Evolutionary conservation across 2,797 vertebrate genomes (phyloP).

Genomic region (Picus viridis): DNA sequence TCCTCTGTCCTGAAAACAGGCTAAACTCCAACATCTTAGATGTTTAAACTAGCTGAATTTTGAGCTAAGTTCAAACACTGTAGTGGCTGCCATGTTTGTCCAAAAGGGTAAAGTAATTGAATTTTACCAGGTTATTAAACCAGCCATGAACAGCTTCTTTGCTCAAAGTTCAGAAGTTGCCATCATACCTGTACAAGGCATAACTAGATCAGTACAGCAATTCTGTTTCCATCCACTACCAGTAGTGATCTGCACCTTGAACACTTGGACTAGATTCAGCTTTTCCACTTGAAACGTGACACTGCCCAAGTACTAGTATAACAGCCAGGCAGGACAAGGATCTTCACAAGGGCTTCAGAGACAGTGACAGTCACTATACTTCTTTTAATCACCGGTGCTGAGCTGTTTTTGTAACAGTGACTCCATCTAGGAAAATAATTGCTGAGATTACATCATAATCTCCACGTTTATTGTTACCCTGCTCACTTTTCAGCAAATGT

Average conservation of each 20-base stretch:
- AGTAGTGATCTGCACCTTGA: not conserved
- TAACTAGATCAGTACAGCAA: not conserved
- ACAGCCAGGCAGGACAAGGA: not conserved
- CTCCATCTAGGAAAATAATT: conserved; percentile 60
- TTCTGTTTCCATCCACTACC: not conserved
- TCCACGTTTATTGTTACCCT: conserved; percentile 42
- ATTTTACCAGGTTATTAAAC: not conserved
- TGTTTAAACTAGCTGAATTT: not conserved
- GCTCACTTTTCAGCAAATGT: conserved; percentile 36
- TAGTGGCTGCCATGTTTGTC: not conserved
- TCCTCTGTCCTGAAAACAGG: not conserved
- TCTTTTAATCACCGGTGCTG: not conserved
- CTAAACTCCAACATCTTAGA: not conserved
- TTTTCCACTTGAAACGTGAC: conserved; percentile 6
- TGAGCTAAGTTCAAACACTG: not conserved
- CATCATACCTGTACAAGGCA: not conserved
- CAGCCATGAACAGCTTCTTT: not conserved
- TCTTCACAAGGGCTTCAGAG: conserved; percentile 4
- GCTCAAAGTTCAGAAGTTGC: not conserved
- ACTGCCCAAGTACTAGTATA: not conserved
- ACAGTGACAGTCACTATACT: not conserved
- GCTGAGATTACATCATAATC: conserved; percentile 49
- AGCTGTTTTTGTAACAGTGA: conserved; percentile 39
- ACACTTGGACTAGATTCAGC: not conserved
- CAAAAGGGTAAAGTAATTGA: not conserved